phyloP scores from a whole-genome alignment of 37 sponge, comb jelly and placozoan genomes.

The Dysidea cf. avara region DNA sequence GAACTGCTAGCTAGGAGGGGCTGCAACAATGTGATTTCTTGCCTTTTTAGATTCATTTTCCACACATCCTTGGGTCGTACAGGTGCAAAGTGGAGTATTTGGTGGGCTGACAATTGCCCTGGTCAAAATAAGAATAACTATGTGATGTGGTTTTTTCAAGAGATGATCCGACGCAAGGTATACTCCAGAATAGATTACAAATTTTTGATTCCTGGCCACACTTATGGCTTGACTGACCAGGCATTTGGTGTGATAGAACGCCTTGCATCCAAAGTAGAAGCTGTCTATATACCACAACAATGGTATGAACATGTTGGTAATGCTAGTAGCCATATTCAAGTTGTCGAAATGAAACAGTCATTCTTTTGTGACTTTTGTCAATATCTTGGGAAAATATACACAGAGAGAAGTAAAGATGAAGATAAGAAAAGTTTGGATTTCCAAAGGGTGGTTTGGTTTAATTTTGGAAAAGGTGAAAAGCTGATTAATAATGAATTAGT shows the following conservation, averaged over 20 bases:
- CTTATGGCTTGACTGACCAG: conserved; percentile 47
- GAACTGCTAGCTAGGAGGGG: conserved; percentile 34
- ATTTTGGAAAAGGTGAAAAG: conserved; percentile 30
- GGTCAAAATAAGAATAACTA: conserved; percentile 54
- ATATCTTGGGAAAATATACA: conserved; percentile 17
- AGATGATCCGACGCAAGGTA: conserved; percentile 32
- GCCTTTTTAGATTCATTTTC: conserved; percentile 27
- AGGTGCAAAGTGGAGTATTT: conserved; percentile 54
- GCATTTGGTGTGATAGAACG: conserved; percentile 38
- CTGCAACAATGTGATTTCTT: conserved; percentile 42
- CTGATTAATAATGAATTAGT: neutral
- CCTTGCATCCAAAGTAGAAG: conserved; percentile 15
- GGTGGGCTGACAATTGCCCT: conserved; percentile 58
- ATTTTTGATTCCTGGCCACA: conserved; percentile 45
- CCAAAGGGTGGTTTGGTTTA: conserved; percentile 13
- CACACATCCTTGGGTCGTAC: conserved; percentile 21
- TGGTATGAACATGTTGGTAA: conserved; percentile 49
- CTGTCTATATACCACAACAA: conserved; percentile 41
- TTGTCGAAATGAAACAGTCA: conserved; percentile 34
- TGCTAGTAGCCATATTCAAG: conserved; percentile 7
- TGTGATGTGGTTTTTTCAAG: conserved; percentile 53
- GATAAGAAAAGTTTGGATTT: neutral
- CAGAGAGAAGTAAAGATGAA: conserved; percentile 20
- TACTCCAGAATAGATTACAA: conserved; percentile 45
- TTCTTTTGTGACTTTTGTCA: conserved; percentile 7